phyloP scores from a whole-genome alignment of 2,113 vertebrate species.

The Scartelaos histophorus region DNA sequence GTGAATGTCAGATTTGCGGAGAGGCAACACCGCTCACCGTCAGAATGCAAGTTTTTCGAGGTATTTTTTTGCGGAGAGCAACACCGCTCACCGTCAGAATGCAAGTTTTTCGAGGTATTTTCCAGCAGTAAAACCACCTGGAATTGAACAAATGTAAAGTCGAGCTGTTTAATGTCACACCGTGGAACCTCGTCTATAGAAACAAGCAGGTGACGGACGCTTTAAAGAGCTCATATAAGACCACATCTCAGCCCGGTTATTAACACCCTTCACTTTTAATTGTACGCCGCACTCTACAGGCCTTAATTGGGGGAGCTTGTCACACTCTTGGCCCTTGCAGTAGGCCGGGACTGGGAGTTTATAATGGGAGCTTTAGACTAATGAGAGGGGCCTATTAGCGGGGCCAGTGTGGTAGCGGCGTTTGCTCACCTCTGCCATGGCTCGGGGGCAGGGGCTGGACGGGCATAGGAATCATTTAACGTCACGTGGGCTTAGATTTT shows the following conservation, averaged over 20 bases:
- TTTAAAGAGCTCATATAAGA: not conserved
- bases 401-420: not conserved
- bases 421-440: not conserved
- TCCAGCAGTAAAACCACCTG: too few relatives aligned
- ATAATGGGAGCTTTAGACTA: slow-evolving; percentile 18
- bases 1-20: too few relatives aligned
- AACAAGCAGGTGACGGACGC: too few relatives aligned
- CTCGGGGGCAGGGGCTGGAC: not conserved
- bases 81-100: too few relatives aligned
- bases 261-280: slow-evolving; percentile 28
- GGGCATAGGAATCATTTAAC: not conserved
- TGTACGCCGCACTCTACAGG: not conserved
- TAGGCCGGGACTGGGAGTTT: not conserved
- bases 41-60: too few relatives aligned
- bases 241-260: slow-evolving; percentile 25
- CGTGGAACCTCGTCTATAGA: too few relatives aligned
- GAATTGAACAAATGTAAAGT: too few relatives aligned
- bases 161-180: too few relatives aligned
- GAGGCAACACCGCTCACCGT: too few relatives aligned
- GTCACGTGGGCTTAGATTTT: not conserved
- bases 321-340: slow-evolving; percentile 12
- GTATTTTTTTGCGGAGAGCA: too few relatives aligned
- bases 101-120: too few relatives aligned
- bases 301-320: slow-evolving; percentile 27
- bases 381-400: slow-evolving; percentile 21